These are phyloP conservation scores for Acyrthosiphon pisum DNA, from an alignment of 1,140 invertebrate species.

Conservation along the genomic window DNA sequence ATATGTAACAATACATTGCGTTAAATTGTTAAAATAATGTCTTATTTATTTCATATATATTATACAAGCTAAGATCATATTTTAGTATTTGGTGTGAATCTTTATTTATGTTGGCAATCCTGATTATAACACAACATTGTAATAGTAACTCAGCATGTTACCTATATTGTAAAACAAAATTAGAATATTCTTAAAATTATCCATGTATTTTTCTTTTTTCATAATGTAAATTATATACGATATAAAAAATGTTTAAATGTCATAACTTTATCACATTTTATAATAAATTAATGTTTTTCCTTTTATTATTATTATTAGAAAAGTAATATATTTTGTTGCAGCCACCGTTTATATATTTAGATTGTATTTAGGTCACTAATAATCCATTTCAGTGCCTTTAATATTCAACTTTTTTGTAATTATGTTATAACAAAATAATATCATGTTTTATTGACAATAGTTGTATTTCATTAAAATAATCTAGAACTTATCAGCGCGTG, in stretches of 20 bases:
- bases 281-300: background rate
- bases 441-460: background rate
- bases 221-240: background rate
- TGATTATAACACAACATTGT: background rate
- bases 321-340: background rate
- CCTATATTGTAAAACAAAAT: background rate
- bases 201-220: background rate
- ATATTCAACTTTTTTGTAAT: background rate
- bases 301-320: background rate
- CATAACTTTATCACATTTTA: background rate
- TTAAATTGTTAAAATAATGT: background rate
- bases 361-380: background rate
- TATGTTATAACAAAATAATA: background rate
- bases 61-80: background rate
- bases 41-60: background rate
- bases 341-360: background rate
- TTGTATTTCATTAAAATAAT: background rate
- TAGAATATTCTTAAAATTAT: background rate
- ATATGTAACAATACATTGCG: background rate
- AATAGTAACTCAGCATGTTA: background rate
- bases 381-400: background rate
- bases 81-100: background rate
- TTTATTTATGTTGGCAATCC: constrained; percentile 8
- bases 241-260: background rate
- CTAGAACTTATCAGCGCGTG: background rate